Evolutionary conservation across 2,113 vertebrate genomes (phyloP).

Genomic region (Tupaia chinensis): DNA sequence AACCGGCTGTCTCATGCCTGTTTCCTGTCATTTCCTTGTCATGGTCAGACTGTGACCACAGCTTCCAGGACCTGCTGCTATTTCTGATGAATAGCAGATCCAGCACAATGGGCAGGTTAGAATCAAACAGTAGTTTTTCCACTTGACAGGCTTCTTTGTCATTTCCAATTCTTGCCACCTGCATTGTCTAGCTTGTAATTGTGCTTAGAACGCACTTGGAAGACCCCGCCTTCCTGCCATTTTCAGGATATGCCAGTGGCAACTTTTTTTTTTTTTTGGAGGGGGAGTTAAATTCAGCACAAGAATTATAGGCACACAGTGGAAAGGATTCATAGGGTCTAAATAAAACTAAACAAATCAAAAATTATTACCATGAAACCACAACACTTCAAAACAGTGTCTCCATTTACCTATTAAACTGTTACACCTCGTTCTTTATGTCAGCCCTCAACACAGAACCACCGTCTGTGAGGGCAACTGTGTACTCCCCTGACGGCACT

Average conservation of each 20-base stretch:
- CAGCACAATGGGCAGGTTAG: neutral
- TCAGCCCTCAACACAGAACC: neutral
- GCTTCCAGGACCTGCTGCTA: conserved; percentile 58
- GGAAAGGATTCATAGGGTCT: neutral
- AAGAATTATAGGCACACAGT: neutral
- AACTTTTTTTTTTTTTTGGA: neutral
- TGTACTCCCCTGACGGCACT: neutral
- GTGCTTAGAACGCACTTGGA: neutral
- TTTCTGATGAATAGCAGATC: conserved; percentile 40
- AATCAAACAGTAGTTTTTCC: neutral
- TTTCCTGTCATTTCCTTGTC: conserved; percentile 44
- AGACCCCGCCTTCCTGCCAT: neutral
- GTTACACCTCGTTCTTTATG: neutral
- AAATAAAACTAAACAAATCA: conserved; percentile 18
- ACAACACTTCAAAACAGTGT: neutral
- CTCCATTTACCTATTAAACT: neutral
- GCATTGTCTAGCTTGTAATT: neutral
- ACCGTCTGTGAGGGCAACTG: too few relatives aligned
- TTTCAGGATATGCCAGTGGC: neutral
- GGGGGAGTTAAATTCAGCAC: neutral
- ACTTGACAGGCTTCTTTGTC: conserved; percentile 38
- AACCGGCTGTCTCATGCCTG: neutral
- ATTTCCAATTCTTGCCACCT: conserved; percentile 52
- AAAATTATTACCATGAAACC: neutral
- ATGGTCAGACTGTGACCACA: neutral